A percentile compares a stretch with the other conserved stretches of the same genome.
Conservation (phyloP, 2,888 invertebrate species). For the Encarsia formosa region DNA sequence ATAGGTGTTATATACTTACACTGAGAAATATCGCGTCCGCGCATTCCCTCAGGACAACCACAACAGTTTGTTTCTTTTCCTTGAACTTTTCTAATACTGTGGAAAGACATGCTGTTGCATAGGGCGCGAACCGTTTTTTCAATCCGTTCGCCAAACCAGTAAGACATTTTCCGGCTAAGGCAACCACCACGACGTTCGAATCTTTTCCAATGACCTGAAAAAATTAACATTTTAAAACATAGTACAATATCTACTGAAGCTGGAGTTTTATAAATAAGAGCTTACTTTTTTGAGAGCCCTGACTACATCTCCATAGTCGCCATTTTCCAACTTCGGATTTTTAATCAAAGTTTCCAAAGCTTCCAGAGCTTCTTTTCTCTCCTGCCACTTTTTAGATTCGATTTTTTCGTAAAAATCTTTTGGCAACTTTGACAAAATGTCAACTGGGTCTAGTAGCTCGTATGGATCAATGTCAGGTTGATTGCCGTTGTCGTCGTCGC, state of each 20-base stretch:
- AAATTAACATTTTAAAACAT: neutral
- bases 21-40: conserved; percentile 82
- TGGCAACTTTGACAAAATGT: conserved; percentile 87
- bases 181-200: conserved; percentile 89
- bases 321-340: conserved; percentile 81
- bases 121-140: conserved; percentile 80
- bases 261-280: neutral
- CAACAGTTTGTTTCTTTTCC: conserved; percentile 92
- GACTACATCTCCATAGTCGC: conserved; percentile 89
- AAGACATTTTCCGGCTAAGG: conserved; percentile 79
- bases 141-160: conserved; percentile 79
- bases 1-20: conserved; percentile 57
- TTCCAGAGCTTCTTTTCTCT: conserved; percentile 89
- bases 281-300: conserved; percentile 81
- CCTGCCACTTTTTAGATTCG: conserved; percentile 96
- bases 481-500: conserved; percentile 59
- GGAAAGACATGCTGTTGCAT: conserved; percentile 72
- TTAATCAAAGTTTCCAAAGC: conserved; percentile 72
- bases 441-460: conserved; percentile 87
- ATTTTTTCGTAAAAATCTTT: conserved; percentile 93
- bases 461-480: conserved; percentile 75
- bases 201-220: conserved; percentile 84
- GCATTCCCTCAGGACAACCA: conserved; percentile 80
- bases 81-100: conserved; percentile 92
- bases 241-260: neutral